Evolutionary conservation across 2,888 invertebrate genomes (phyloP).

Genomic region (Cheilosia vulpina): DNA sequence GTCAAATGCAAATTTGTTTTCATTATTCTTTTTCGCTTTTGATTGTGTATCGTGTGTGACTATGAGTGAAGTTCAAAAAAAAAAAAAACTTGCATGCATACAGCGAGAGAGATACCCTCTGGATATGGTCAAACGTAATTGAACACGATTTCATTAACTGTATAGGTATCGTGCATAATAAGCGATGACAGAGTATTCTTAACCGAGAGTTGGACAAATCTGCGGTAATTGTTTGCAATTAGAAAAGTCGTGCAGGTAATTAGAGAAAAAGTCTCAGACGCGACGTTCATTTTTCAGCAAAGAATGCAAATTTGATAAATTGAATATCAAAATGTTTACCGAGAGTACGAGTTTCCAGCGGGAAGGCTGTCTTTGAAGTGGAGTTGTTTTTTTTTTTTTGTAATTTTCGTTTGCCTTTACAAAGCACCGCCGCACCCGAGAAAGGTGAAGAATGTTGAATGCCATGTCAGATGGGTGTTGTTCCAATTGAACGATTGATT

Average conservation of each 20-base stretch:
- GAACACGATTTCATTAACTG: conserved; percentile 71
- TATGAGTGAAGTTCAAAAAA: conserved; percentile 2
- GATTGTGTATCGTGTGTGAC: conserved; percentile 12
- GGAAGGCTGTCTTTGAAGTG: conserved; percentile 36
- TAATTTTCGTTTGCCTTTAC: conserved; percentile 10
- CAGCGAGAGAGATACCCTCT: conserved; percentile 39
- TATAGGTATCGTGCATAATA: conserved; percentile 20
- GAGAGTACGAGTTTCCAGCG: background rate
- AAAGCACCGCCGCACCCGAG: conserved; percentile 46
- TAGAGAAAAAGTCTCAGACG: conserved; percentile 57
- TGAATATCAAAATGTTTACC: conserved; percentile 43
- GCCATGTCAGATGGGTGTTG: conserved; percentile 40
- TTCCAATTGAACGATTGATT: conserved; percentile 35
- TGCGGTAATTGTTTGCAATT: conserved; percentile 72
- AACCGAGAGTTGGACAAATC: conserved; percentile 63
- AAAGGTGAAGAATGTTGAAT: conserved; percentile 58
- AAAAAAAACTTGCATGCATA: background rate
- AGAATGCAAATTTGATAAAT: conserved; percentile 72
- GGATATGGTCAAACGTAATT: conserved; percentile 72
- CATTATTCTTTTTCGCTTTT: conserved; percentile 13
- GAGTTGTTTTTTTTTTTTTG: background rate
- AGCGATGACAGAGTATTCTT: conserved; percentile 52
- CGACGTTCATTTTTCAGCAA: conserved; percentile 30
- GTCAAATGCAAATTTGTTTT: conserved; percentile 68
- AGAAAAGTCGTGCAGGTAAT: conserved; percentile 74